Base-by-base conservation (phyloP, 1,140 invertebrate genomes). In the Pararge aegeria region DNA sequence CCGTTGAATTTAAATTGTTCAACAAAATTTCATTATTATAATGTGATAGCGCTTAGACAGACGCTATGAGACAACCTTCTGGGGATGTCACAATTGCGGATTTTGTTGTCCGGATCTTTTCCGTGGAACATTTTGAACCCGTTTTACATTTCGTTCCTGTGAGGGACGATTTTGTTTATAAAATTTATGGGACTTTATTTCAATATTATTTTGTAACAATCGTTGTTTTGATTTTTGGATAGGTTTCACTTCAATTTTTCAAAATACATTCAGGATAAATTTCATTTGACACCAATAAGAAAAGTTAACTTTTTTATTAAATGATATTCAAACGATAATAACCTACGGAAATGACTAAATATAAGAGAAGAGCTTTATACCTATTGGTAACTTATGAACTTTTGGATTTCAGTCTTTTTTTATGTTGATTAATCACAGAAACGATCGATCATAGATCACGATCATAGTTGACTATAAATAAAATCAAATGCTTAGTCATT, bases 11-110 rank as follows among this genome's bases (percentile, higher is more conserved):
- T 59, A 55, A 44, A 66, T 57, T 53, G 18, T 59, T 37, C 13
- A 61, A 50, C 20, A 52, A 38, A 63, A 63, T 61, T 68, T 64
- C 50, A 64, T 68, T 64, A 64, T 68, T 58, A 67, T 61, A 61
- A 61, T 64, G 52, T 59, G 52, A 59, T 59, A 59, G 42, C 64
- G 42, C 52, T 57, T 61, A 66, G 53, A 66, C 64, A 66, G 54
- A 56, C 53, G 57, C 61, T 55, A 51, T 46, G 44, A 56, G 48
- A 61, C 58, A 60, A 54, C 53, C 55, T 60, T 53, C 60, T 62
- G 60, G 56, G 52, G 56, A 53, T 66, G 63, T 69, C 63, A 66
- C 56, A 57, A 66, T 60, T 61, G 48, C 48, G 60, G 60, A 62
- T 62, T 62, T 62, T 55, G 54, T 56, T 56, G 48, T 62, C 60